Percentiles rank a stretch among this genome's conserved stretches.
These are phyloP conservation scores for Eupeodes luniger DNA, from an alignment of 2,888 invertebrate species.

Conservation along the genomic window DNA sequence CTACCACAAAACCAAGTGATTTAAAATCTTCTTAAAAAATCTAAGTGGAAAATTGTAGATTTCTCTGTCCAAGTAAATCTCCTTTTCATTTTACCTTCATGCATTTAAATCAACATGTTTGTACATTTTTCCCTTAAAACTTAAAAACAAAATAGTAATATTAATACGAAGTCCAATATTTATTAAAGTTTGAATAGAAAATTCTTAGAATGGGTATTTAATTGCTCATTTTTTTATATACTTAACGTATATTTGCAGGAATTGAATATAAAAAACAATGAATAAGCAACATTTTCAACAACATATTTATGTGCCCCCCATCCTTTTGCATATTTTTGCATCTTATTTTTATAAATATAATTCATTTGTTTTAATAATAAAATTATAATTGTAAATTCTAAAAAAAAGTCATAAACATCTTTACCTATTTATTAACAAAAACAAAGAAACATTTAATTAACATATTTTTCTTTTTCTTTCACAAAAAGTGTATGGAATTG, in stretches of 20 bases:
- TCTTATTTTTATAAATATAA: not conserved
- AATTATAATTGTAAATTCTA: constrained; percentile 38
- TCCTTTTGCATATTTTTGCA: constrained; percentile 14
- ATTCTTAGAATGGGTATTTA: not conserved
- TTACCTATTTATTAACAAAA: constrained; percentile 26
- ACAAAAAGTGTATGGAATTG: constrained; percentile 70
- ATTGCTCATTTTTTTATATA: not conserved
- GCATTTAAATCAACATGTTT: constrained; percentile 41
- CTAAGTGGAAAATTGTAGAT: constrained; percentile 16
- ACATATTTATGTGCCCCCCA: not conserved
- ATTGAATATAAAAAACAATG: constrained; percentile 2
- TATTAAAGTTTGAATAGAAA: not conserved
- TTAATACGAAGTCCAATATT: not conserved
- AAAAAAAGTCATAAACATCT: constrained; percentile 56
- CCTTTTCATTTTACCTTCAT: constrained; percentile 36
- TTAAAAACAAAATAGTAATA: not conserved
- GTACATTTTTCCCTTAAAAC: not conserved
- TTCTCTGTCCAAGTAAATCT: constrained; percentile 3
- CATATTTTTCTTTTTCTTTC: constrained; percentile 74
- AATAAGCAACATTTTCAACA: not conserved
- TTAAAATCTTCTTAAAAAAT: constrained; percentile 9
- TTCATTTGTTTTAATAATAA: constrained; percentile 24
- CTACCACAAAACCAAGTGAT: constrained; percentile 4
- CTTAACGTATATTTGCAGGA: constrained; percentile 7
- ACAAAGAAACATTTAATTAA: constrained; percentile 71